Evolutionary conservation across 2,888 invertebrate species (phyloP), one percentile per base, ranked within the genome.

Genomic region (Zonitis immaculata): DNA sequence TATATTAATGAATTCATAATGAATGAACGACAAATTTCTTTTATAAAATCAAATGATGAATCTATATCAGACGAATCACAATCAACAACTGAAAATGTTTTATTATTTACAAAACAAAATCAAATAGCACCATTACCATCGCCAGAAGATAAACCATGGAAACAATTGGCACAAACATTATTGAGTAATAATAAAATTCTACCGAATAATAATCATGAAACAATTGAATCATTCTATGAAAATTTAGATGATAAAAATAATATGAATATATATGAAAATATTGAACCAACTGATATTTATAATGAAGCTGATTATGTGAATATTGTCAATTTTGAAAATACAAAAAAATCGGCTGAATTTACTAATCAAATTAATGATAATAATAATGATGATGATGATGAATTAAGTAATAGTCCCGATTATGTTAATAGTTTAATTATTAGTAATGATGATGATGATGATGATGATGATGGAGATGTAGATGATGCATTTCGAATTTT

Each of bases 101-200:
- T 52, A 25, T 44, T 46, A n/a, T 58, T 57, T 44, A 22, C 45
- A 30, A 44, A 45, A n/a, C n/a, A n/a, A 18, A 43, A 26, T 43
- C 59, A 61, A 44, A 65, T 70, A 6, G 75, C 74, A 0, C 76
- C 75, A 11, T 61, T 76, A 57, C 75, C 75, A 42, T 76, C 76
- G 5, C 76, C 76, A 0, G 76, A 76, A 62, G 75, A 76, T 54
- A 72, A 75, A 30, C 74, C 73, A 2, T 75, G 75, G 75, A 73
- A 73, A 57, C 71, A 74, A 57, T 53, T 74, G 25, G 69, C 70
- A 6, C 66, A 65, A 11, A 67, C 68, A 9, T 56, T 67, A 46
- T 57, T 70, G 32, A 65, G 61, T 22, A 66, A 61, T 49, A 63
- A 67, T 42, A 61, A 59, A 47, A 49, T 63, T 25, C 47, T 61